phyloP scores from a whole-genome alignment of 2,888 invertebrate species.

The Pristionchus japonicus region DNA sequence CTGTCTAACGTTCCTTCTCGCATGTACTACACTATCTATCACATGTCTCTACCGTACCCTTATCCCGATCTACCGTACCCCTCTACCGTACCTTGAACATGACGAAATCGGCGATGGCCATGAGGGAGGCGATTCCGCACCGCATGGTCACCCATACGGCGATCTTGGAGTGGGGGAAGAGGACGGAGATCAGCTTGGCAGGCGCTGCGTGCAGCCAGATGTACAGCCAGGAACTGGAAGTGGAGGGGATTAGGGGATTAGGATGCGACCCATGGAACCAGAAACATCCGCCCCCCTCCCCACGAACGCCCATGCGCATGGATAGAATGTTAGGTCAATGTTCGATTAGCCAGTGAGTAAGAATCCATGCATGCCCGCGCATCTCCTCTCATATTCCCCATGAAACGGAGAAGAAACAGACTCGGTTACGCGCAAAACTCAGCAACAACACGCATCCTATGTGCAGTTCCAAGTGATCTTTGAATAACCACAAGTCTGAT shows the following conservation, averaged over 20 bases:
- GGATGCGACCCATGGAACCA: background rate
- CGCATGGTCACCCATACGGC: slow-evolving; percentile 86
- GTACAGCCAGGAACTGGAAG: slow-evolving; percentile 88
- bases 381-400: background rate
- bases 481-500: background rate
- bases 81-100: slow-evolving; percentile 53
- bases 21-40: too few species aligned
- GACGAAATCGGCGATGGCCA: slow-evolving; percentile 85
- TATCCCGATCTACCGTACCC: background rate
- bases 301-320: background rate
- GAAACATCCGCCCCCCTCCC: background rate
- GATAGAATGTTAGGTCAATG: too few species aligned
- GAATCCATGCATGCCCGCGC: background rate
- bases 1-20: background rate
- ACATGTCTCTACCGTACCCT: background rate
- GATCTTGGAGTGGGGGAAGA: slow-evolving; percentile 75
- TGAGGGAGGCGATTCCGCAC: slow-evolving; percentile 10
- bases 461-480: background rate
- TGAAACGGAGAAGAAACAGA: background rate
- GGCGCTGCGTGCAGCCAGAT: slow-evolving; percentile 83
- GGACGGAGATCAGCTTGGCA: slow-evolving; percentile 52
- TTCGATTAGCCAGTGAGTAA: too few species aligned
- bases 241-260: background rate
- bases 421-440: background rate
- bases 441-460: background rate